phyloP scores from a whole-genome alignment of 2,113 vertebrate genomes.

The Rattus norvegicus region GRCr8 NC_086019.1:145400501-145401000 shows the following conservation, averaged over 20 bases:
- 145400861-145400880: not conserved
- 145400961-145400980: not conserved
- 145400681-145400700: not conserved
- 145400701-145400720: not conserved
- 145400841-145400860: not conserved
- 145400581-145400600: not conserved
- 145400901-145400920: not conserved
- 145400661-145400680: not conserved
- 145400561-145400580: not conserved
- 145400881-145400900: not conserved
- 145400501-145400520: not conserved
- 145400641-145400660: not conserved
- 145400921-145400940: not conserved
- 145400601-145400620: not conserved
- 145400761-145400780: not conserved
- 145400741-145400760: not conserved
- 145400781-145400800: not conserved
- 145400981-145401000: not conserved
- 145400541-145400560: not conserved
- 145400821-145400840: not conserved
- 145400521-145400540: not conserved
- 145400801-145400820: not conserved
- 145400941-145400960: not conserved
- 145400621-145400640: not conserved
- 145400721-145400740: not conserved